These are phyloP conservation scores for Petrocephalus sullivani DNA, from an alignment of 2,797 vertebrate species.

Conservation along the genomic window DNA sequence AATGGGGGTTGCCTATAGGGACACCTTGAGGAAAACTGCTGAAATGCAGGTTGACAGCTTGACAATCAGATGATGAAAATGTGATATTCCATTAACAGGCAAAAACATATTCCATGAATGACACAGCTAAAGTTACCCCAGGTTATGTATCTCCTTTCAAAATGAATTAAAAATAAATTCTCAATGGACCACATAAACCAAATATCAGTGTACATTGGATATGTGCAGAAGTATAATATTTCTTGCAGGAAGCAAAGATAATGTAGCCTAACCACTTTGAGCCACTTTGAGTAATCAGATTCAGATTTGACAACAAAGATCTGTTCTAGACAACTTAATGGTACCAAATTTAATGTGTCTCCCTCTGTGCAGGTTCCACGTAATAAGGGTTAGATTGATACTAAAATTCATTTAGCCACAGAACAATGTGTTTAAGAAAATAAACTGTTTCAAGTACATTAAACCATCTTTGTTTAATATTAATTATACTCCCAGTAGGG, in stretches of 20 bases:
- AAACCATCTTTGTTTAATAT: not conserved
- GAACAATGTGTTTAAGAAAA: not conserved
- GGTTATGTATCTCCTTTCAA: not conserved
- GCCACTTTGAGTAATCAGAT: slow-evolving; percentile 7
- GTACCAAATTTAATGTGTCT: not conserved
- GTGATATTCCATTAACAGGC: not conserved
- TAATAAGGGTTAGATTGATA: not conserved
- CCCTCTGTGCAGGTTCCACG: not conserved
- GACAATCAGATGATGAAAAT: not conserved
- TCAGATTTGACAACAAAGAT: not conserved
- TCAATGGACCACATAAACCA: not conserved
- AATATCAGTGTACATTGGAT: not conserved
- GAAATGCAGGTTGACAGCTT: not conserved
- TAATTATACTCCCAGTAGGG: not conserved
- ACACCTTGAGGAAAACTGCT: not conserved
- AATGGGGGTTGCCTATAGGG: not conserved
- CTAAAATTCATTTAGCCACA: not conserved
- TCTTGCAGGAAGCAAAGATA: not conserved
- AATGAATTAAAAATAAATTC: not conserved
- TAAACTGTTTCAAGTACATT: not conserved
- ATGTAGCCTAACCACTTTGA: not conserved
- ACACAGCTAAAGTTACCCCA: not conserved
- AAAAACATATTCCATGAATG: not conserved
- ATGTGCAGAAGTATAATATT: not conserved
- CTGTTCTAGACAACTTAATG: not conserved